Evolutionary conservation across 2,113 vertebrate species (phyloP), one percentile per base, ranked within the genome.

Genomic region (Protobothrops flavoviridis): DNA sequence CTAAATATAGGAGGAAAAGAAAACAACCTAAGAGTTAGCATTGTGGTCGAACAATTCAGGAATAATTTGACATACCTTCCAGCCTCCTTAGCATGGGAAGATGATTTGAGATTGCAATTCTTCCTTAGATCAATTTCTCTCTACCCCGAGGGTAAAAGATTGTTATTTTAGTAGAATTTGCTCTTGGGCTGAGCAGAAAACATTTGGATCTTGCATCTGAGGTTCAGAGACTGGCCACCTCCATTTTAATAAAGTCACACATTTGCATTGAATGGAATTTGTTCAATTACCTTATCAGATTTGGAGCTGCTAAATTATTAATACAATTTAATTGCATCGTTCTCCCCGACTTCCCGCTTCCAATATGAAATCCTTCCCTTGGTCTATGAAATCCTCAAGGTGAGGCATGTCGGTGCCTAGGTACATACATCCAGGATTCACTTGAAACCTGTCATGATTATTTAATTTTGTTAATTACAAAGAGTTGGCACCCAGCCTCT

Each of bases 401-500:
- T 11, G 39, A 86, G 4, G 13, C 1, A 8, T 52, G 29, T 39
- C 2, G 0, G 6, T 1, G 2, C n/a, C 61, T 9, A n/a, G 45
- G 26, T 59, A 12, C 26, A 57, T 8, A 45, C 13, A 33, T 39
- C 6, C 20, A 26, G 48, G 74, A 43, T 21, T 81, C 17, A 43
- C 17, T 81, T 43, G 39, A 81, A 81, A 43, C 89, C 91, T 55
- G 55, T 61, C 92, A 88, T 91, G 88, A 7, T 93, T 90, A 24
- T 53, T n/a, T 29, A 4, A n/a, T 53, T 57, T 57, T 21, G 61
- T 26, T 93, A 11, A 11, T 23, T 21, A 24, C 13, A 29, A 87
- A 95, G 85, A 93, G 56, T 52, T 53, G 90, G 90, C 89, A 94
- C 53, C 50, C 89, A 95, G 64, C 56, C 86, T 87, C 33, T 17